Evolutionary conservation across 2,113 vertebrate species (phyloP).

Genomic region (Epinephelus cyanopodus): DNA sequence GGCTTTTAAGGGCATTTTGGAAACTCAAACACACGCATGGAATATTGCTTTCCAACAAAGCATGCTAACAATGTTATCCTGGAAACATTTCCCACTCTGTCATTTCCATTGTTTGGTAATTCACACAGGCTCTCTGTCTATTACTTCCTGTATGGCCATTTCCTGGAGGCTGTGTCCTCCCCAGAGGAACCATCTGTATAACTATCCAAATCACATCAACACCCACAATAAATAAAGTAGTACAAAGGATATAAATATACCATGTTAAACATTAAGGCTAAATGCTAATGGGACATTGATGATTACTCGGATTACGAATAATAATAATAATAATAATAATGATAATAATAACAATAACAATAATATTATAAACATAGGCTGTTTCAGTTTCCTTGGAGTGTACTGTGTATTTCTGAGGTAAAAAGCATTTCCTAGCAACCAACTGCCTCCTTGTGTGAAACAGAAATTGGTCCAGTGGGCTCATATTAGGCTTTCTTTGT

Average conservation of each 20-base stretch:
- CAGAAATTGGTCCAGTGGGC: background rate
- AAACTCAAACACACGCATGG: background rate
- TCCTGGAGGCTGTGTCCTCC: constrained; percentile 29
- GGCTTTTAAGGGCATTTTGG: background rate
- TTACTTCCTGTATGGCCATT: constrained; percentile 36
- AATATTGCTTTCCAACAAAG: background rate
- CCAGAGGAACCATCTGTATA: constrained; percentile 6
- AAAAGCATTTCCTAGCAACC: background rate
- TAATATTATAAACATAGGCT: no score
- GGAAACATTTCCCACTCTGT: background rate
- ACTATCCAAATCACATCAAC: background rate
- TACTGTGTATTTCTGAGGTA: background rate
- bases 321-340: no score
- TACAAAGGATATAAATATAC: no score
- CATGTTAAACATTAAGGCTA: background rate
- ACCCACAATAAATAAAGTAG: background rate
- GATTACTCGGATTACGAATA: no score
- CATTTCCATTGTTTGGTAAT: constrained; percentile 1
- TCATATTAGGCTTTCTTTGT: background rate
- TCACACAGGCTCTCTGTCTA: background rate
- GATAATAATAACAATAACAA: no score
- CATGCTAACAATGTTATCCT: background rate
- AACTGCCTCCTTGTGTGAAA: background rate
- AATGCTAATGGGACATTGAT: background rate
- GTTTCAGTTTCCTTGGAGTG: background rate